These are phyloP conservation scores for Agrochola macilenta DNA, from an alignment of 2,888 invertebrate genomes.

Conservation along the genomic window DNA sequence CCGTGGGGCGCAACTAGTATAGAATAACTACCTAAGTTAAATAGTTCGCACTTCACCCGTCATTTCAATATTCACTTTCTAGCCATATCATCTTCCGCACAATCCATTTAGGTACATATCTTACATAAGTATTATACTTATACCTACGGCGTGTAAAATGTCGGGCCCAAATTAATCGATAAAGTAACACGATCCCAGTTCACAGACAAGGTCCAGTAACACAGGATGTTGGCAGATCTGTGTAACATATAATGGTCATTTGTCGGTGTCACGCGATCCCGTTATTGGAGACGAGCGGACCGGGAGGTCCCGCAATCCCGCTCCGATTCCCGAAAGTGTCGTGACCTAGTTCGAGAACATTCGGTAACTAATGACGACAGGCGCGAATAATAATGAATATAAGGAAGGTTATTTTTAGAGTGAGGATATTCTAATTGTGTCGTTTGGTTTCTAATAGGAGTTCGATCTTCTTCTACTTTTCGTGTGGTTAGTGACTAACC, in stretches of 20 bases:
- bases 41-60: too few species aligned
- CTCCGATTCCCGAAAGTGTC: constrained; percentile 22
- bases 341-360: constrained; percentile 49
- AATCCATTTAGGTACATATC: too few species aligned
- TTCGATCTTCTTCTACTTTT: too few species aligned
- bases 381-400: constrained; percentile 22
- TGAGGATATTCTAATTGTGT: background rate
- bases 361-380: constrained; percentile 44
- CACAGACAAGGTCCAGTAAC: constrained; percentile 3
- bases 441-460: background rate
- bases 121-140: too few species aligned
- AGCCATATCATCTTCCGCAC: too few species aligned
- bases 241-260: constrained; percentile 44
- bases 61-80: too few species aligned
- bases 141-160: background rate
- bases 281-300: constrained; percentile 32
- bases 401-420: constrained; percentile 12
- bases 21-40: too few species aligned
- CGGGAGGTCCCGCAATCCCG: constrained; percentile 8
- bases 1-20: too few species aligned
- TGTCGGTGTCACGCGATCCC: constrained; percentile 41
- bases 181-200: constrained; percentile 15
- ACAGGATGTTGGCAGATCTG: constrained; percentile 14
- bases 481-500: too few species aligned
- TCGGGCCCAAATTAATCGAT: constrained; percentile 7